Conservation (phyloP, 1,140 invertebrate genomes). For the Hyposmocoma kahamanoa region DNA sequence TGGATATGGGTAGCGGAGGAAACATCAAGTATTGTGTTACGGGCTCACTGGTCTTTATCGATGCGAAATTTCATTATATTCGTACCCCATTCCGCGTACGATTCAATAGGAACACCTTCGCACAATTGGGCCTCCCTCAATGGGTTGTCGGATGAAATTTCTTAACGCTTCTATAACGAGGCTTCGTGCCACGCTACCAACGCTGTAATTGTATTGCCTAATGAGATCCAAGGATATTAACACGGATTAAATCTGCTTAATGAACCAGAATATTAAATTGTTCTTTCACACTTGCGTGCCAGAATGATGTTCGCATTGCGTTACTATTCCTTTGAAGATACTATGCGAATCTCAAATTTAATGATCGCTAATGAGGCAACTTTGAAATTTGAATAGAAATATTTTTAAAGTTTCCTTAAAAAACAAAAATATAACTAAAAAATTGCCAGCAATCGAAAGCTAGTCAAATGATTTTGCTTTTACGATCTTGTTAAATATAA, state of each 20-base stretch:
- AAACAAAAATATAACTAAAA: too few relatives aligned
- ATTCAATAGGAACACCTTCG: conserved; percentile 71
- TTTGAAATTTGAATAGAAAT: too few relatives aligned
- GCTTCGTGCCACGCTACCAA: conserved; percentile 64
- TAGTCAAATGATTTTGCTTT: too few relatives aligned
- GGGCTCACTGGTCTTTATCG: conserved; percentile 66
- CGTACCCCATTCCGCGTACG: conserved; percentile 57
- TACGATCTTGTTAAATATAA: too few relatives aligned
- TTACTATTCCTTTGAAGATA: too few relatives aligned
- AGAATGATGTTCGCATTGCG: too few relatives aligned
- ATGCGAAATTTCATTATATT: conserved; percentile 70
- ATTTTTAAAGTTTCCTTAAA: too few relatives aligned
- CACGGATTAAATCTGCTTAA: conserved; percentile 62
- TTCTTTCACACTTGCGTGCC: too few relatives aligned
- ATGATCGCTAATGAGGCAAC: too few relatives aligned
- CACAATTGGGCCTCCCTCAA: conserved; percentile 64
- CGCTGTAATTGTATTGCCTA: conserved; percentile 65
- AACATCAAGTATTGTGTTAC: conserved; percentile 71
- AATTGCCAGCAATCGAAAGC: too few relatives aligned
- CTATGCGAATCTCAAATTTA: too few relatives aligned
- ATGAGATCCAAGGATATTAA: conserved; percentile 66
- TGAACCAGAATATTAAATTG: conserved; percentile 45
- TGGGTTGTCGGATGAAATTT: conserved; percentile 71
- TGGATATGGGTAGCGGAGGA: conserved; percentile 65
- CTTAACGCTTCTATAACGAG: conserved; percentile 69